Evolutionary conservation across 2,797 vertebrate species (phyloP).

Genomic region (Nyctibius grandis): DNA sequence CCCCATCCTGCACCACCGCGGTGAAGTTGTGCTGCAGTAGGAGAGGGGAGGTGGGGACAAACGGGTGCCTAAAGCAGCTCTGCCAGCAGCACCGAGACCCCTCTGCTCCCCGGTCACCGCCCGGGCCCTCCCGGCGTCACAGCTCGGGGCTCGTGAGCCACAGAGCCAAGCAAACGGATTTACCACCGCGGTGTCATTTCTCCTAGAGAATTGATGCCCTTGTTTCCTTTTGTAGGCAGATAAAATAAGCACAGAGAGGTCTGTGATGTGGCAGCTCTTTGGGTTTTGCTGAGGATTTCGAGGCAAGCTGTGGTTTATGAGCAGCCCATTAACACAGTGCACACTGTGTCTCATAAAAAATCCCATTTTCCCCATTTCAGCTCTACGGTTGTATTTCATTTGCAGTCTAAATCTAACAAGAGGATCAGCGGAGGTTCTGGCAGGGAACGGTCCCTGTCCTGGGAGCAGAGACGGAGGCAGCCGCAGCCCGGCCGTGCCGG

Average conservation of each 20-base stretch:
- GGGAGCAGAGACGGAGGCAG: background rate
- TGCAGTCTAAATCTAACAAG: background rate
- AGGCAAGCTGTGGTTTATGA: background rate
- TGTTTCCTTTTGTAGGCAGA: background rate
- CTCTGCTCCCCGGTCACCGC: background rate
- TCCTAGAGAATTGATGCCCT: background rate
- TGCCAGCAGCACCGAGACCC: background rate
- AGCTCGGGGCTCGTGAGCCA: background rate
- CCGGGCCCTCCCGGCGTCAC: too few species aligned
- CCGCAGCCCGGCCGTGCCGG: accelerated
- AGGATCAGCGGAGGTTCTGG: background rate
- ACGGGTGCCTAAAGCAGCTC: background rate
- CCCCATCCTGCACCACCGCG: accelerated
- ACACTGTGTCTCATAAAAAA: background rate
- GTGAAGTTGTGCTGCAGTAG: background rate
- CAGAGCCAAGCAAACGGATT: background rate
- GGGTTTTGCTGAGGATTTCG: background rate
- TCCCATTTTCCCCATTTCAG: background rate
- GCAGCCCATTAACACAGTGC: background rate
- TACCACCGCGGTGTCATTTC: background rate
- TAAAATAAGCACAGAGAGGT: background rate
- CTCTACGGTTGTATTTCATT: background rate
- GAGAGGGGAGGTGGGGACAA: background rate
- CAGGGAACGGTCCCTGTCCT: background rate
- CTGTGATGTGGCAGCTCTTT: background rate